A percentile compares a stretch with the other conserved stretches of the same genome.
phyloP scores from a whole-genome alignment of 2,113 vertebrate species.

The Microcebus tavaratra region DNA sequence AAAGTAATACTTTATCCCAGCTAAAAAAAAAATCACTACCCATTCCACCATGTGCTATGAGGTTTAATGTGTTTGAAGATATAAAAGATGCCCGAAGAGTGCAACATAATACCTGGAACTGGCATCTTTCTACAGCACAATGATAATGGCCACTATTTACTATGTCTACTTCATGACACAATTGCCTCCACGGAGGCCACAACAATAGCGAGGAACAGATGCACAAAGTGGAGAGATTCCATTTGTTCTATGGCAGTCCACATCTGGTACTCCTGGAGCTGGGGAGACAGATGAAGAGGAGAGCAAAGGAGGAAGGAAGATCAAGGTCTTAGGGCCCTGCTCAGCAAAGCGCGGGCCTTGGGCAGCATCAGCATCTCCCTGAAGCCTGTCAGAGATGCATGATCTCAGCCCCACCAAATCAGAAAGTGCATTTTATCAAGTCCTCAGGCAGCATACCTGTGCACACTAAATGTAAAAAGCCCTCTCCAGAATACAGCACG shows the following conservation, averaged over 20 bases:
- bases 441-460: not conserved
- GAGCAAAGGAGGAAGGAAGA: not conserved
- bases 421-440: not conserved
- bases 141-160: not conserved
- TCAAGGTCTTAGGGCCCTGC: not conserved
- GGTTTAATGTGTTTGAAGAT: not conserved
- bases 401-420: not conserved
- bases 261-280: not conserved
- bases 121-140: not conserved
- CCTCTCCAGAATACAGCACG: not conserved
- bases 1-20: not conserved
- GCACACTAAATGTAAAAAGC: not conserved
- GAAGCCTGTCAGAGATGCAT: not conserved
- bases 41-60: not conserved
- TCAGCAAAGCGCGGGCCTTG: not conserved
- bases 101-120: fast-evolving
- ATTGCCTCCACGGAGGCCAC: not conserved
- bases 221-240: not conserved
- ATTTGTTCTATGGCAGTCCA: not conserved
- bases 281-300: not conserved
- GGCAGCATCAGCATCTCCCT: not conserved
- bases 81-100: not conserved
- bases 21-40: not conserved
- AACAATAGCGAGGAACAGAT: not conserved
- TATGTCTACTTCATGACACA: fast-evolving